A percentile compares a stretch with the other conserved stretches of the same genome.
phyloP scores from a whole-genome alignment of 1,140 invertebrate genomes.

The Lutraria rhynchaena region DNA sequence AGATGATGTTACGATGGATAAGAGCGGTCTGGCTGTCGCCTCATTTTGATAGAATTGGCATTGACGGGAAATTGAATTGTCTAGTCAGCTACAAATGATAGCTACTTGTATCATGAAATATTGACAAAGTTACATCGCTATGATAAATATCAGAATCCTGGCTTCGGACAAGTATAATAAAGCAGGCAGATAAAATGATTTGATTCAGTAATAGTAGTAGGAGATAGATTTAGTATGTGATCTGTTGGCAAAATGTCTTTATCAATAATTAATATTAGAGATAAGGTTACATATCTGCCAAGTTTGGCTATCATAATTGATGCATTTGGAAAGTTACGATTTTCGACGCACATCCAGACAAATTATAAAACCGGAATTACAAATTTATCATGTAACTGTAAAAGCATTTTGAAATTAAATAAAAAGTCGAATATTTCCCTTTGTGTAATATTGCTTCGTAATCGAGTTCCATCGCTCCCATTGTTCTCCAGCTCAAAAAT shows the following conservation, averaged over 20 bases:
- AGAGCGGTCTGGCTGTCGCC: not conserved
- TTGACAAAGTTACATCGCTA: conserved; percentile 38
- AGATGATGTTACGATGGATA: too few species aligned
- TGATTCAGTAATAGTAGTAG: conserved; percentile 18
- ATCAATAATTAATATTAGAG: conserved; percentile 1
- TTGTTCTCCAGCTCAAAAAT: too few species aligned
- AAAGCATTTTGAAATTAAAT: not conserved
- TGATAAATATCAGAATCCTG: conserved; percentile 12
- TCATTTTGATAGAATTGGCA: conserved; percentile 18
- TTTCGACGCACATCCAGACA: too few species aligned
- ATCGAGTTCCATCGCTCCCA: too few species aligned
- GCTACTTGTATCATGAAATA: conserved; percentile 32
- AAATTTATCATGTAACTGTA: not conserved
- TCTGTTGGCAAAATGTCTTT: conserved; percentile 8
- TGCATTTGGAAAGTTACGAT: not conserved
- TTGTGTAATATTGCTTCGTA: too few species aligned
- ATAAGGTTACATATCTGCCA: not conserved
- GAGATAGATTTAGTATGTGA: conserved; percentile 2
- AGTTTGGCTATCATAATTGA: not conserved
- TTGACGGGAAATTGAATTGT: conserved; percentile 39
- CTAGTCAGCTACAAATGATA: conserved; percentile 2
- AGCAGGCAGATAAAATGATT: conserved; percentile 30
- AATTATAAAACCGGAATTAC: too few species aligned
- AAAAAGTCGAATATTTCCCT: not conserved
- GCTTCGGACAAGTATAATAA: conserved; percentile 26